Conservation (phyloP, 1,140 invertebrate genomes). For the Proales similis region DNA sequence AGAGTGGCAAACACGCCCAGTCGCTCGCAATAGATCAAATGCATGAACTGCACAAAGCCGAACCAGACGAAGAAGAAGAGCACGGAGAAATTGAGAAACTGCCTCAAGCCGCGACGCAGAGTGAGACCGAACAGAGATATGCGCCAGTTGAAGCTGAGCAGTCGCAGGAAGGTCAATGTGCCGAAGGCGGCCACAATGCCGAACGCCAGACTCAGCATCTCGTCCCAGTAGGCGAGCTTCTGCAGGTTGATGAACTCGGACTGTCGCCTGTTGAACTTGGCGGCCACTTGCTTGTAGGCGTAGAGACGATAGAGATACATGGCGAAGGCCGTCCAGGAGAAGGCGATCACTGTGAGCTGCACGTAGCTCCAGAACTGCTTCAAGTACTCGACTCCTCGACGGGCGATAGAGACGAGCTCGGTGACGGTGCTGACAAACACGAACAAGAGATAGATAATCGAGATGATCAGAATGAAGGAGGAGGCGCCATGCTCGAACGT, state of each 20-base stretch:
- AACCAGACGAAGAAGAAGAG: too few species aligned
- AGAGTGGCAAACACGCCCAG: too few species aligned
- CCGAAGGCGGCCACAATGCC: constrained; percentile 11
- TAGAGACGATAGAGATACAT: constrained; percentile 52
- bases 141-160: too few species aligned
- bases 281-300: constrained; percentile 50
- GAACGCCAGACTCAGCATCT: constrained; percentile 3
- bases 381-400: constrained; percentile 42
- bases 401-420: constrained; percentile 1
- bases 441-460: constrained; percentile 50
- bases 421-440: constrained; percentile 54
- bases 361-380: constrained; percentile 54
- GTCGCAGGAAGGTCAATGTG: constrained; percentile 15
- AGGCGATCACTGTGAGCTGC: constrained; percentile 50
- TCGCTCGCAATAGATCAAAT: too few species aligned
- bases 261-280: constrained; percentile 51
- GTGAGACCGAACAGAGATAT: too few species aligned
- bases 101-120: too few species aligned
- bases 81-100: too few species aligned
- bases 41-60: too few species aligned
- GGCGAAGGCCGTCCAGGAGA: constrained; percentile 50
- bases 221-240: constrained; percentile 13
- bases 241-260: constrained; percentile 50
- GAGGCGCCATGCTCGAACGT: constrained; percentile 44
- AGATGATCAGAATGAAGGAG: constrained; percentile 45